These are phyloP conservation scores for Dryobota labecula DNA, from an alignment of 2,888 invertebrate species.

Conservation along the genomic window DNA sequence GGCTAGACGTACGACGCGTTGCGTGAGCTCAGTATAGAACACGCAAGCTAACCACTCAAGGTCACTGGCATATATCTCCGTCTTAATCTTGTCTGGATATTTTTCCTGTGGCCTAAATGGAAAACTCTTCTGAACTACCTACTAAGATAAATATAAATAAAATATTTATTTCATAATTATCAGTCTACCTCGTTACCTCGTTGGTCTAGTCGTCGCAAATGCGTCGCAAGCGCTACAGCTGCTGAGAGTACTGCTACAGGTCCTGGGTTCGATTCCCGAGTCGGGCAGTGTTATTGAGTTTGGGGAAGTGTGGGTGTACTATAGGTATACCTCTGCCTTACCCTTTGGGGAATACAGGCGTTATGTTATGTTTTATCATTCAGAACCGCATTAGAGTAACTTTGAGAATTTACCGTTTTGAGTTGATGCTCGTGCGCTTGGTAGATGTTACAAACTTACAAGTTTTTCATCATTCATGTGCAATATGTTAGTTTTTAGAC, in stretches of 20 bases:
- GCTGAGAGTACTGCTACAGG: no score
- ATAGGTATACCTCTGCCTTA: not conserved
- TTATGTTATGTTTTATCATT: not conserved
- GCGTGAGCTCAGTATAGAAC: no score
- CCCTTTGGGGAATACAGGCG: not conserved
- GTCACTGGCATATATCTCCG: no score
- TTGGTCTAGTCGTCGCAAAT: no score
- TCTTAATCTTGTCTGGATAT: slow-evolving; percentile 7
- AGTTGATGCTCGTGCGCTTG: slow-evolving; percentile 5
- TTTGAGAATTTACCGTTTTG: slow-evolving; percentile 6
- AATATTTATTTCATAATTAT: no score
- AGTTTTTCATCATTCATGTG: slow-evolving; percentile 20
- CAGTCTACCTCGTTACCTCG: not conserved
- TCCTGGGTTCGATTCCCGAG: not conserved
- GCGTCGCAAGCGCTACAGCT: not conserved
- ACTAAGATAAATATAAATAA: not conserved
- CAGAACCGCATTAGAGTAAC: not conserved
- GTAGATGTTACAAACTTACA: slow-evolving; percentile 11
- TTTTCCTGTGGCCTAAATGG: not conserved
- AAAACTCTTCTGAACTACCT: not conserved
- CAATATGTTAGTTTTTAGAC: slow-evolving; percentile 13
- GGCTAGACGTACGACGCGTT: no score
- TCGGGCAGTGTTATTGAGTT: not conserved
- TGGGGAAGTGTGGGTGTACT: not conserved
- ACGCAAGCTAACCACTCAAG: no score